Base-by-base conservation (phyloP, 2,797 vertebrate genomes). In the Telmatherina bonti region DNA sequence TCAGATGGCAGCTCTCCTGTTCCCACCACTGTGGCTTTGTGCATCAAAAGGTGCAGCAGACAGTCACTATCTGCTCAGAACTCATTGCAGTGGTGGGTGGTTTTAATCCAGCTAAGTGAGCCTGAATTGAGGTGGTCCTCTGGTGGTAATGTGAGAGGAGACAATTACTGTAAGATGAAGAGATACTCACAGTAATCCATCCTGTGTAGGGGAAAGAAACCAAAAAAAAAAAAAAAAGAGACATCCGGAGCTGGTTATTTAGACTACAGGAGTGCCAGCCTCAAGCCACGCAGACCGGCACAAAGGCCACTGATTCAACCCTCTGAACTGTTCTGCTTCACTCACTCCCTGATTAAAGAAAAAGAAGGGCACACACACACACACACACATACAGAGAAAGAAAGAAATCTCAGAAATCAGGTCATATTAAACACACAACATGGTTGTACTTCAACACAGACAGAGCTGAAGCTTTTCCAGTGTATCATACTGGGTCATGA, bases 321-420 rank as follows among this genome's bases (percentile, higher is more conserved):
- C 78, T 81, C 65, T 3, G 33, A 64, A 74, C 74, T 71, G 84
- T 90, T 90, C 78, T 85, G 89, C 84, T 90, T 72, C 79, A 77
- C 83, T 89, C 79, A 13, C 69, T 73, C 84, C 56, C 56, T 91
- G 91, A 92, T 93, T 90, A 92, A 92, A 91, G 89, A 82, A 78
- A 83, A 80, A 76, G 74, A 78, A 80, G 71, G 22, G 52, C 81
- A 68, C 55, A 49, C 65, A 57, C 59, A 56, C 58, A 68, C 73
- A 70, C 67, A 54, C 31, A 64, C 7, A 72, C 51, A 56, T 63
- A 68, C 56, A 33, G 68, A 3, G n/a, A n/a, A n/a, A 31, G 30
- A 31, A n/a, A 69, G 41, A 70, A 67, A 81, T 76, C 70, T 78
- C 69, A 69, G 60, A 57, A 73, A 55, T 67, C 68, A 69, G 74